Conservation (phyloP, 1,140 invertebrate genomes). For the Lineus longissimus region DNA sequence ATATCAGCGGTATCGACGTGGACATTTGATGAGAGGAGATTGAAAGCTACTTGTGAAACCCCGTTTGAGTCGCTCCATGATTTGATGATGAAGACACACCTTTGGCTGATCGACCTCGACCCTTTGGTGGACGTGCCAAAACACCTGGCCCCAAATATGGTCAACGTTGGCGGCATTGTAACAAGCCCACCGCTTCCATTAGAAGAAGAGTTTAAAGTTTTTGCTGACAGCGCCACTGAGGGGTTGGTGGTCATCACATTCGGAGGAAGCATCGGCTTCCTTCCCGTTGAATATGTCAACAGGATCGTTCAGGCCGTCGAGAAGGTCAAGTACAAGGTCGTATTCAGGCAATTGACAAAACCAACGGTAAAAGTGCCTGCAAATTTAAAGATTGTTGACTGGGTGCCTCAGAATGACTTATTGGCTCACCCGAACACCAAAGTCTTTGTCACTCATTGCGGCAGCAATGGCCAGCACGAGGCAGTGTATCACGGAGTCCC, state of each 20-base stretch:
- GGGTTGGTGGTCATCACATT: neutral
- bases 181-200: no score
- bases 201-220: no score
- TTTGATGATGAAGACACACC: no score
- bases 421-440: constrained; percentile 58
- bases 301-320: constrained; percentile 53
- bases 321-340: constrained; percentile 54
- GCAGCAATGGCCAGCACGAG: constrained; percentile 70
- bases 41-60: no score
- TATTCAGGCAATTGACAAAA: constrained; percentile 59
- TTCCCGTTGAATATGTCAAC: constrained; percentile 20
- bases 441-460: constrained; percentile 71
- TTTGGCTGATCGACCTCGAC: no score
- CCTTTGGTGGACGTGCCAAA: no score
- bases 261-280: neutral
- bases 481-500: constrained; percentile 71
- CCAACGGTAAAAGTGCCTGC: constrained; percentile 57
- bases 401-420: constrained; percentile 79
- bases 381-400: constrained; percentile 69
- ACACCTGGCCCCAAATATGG: no score
- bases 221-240: no score
- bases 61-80: no score
- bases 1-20: no score
- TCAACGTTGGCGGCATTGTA: no score
- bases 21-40: no score